Conservation (phyloP, 2,113 vertebrate species). For the Rhea pennata region DNA sequence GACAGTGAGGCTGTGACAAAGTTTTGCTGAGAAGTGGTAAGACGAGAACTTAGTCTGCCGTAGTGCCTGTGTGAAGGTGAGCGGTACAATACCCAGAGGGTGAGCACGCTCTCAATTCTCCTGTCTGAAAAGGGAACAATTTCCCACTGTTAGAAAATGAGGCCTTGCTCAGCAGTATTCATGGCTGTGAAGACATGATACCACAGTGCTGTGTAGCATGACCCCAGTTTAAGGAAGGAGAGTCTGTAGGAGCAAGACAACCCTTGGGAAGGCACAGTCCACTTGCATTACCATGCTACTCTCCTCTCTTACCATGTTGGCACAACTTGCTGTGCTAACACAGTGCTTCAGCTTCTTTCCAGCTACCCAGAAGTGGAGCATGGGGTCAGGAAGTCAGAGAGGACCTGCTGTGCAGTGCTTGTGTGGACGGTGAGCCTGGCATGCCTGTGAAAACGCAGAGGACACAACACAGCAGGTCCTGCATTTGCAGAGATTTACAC, state of each 20-base stretch:
- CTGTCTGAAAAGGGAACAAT: neutral
- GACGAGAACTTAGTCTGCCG: neutral
- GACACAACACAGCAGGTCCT: neutral
- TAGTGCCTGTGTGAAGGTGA: fast-evolving
- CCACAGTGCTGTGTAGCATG: neutral
- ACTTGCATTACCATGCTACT: fast-evolving
- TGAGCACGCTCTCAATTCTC: neutral
- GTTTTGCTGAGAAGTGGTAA: neutral
- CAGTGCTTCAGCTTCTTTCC: neutral
- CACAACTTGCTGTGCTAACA: fast-evolving
- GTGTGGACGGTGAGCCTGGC: fast-evolving
- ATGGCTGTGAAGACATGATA: neutral
- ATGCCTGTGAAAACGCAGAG: neutral
- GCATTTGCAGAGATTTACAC: neutral
- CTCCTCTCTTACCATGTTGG: fast-evolving
- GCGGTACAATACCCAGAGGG: neutral
- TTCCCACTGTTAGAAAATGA: neutral
- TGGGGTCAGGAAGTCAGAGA: neutral
- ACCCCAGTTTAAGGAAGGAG: neutral
- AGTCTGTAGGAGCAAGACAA: fast-evolving
- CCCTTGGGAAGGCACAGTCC: neutral
- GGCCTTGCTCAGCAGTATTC: neutral
- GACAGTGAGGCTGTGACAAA: neutral
- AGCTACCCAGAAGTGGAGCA: fast-evolving
- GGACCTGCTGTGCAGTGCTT: neutral